Base-by-base conservation (phyloP, 2,888 invertebrate genomes). In the Drosophila infuscata region DNA sequence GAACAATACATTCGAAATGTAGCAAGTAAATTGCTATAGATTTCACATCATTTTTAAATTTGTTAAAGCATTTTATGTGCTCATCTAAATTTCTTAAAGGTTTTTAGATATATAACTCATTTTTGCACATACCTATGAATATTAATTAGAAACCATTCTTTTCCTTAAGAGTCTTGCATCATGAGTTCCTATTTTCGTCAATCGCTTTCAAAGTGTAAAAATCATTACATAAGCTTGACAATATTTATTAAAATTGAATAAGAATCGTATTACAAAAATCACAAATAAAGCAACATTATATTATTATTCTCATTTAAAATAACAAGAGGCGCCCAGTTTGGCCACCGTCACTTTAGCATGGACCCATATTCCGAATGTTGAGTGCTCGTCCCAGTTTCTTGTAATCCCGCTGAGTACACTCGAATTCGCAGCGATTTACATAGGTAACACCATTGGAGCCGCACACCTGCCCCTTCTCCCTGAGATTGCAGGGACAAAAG, bases 361-460 rank as follows among this genome's bases (percentile, higher is more conserved):
- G 17, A 25, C 92, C 92, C 30, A 65, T 51, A 7, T 88, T 88
- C 0, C 56, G 67, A 30, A 92, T 69, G 49, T 84, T 87, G 9
- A 92, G 74, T 3, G 38, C 77, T 4, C 92, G 91, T 20, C 88
- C 85, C 43, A 92, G 70, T 63, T 75, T 86, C 46, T 79, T 88
- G 67, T 91, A 91, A 4, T 92, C 91, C 48, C 91, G 81, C 62
- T 92, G 92, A 52, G 96, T 96, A 93, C 99, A 99, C 74, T 98
- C 99, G 63, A 99, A 99, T 93, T 97, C 97, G 93, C 99, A 99
- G 7, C 98, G 98, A 79, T 98, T 98, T 93, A 97, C 98, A 94
- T 97, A 99, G 41, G 98, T 97, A 79, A 98, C 95, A 62, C 97
- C 97, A 93, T 98, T 97, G 92, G 97, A 96, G 57, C 98, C 98